Conservation (phyloP, 2,888 invertebrate species). For the Diplazon laetatorius region DNA sequence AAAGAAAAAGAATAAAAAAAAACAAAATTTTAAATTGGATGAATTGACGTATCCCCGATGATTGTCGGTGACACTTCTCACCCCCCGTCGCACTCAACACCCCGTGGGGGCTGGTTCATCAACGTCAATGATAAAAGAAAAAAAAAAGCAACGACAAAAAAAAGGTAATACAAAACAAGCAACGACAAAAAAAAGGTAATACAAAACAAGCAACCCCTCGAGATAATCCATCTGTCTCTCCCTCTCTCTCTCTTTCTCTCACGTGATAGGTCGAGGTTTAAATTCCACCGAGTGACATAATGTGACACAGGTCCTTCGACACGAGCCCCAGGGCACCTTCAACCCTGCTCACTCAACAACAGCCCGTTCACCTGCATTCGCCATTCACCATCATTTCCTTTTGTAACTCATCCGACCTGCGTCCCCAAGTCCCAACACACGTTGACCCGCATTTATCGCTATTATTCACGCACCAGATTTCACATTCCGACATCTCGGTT, state of each 20-base stretch:
- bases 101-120: not conserved
- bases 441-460: constrained; percentile 5
- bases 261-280: constrained; percentile 49
- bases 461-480: not conserved
- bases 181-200: constrained; percentile 31
- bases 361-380: too few relatives aligned
- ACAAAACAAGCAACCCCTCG: constrained; percentile 45
- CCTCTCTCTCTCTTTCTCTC: too few relatives aligned
- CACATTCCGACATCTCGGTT: not conserved
- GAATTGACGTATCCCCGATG: too few relatives aligned
- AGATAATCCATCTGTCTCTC: too few relatives aligned
- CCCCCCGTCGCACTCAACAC: not conserved
- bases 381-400: too few relatives aligned
- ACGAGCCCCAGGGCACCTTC: constrained; percentile 42
- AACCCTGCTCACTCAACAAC: constrained; percentile 21
- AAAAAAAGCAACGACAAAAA: too few relatives aligned
- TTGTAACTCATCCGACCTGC: not conserved
- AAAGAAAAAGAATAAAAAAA: not conserved
- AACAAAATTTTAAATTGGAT: too few relatives aligned
- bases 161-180: too few relatives aligned
- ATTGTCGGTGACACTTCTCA: constrained; percentile 19
- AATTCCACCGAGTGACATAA: constrained; percentile 30
- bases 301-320: constrained; percentile 18
- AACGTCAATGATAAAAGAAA: too few relatives aligned
- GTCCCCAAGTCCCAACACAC: not conserved